A percentile compares a stretch with the other conserved stretches of the same genome.
Evolutionary conservation across 2,888 invertebrate genomes (phyloP).

Genomic region (Phengaris arion): DNA sequence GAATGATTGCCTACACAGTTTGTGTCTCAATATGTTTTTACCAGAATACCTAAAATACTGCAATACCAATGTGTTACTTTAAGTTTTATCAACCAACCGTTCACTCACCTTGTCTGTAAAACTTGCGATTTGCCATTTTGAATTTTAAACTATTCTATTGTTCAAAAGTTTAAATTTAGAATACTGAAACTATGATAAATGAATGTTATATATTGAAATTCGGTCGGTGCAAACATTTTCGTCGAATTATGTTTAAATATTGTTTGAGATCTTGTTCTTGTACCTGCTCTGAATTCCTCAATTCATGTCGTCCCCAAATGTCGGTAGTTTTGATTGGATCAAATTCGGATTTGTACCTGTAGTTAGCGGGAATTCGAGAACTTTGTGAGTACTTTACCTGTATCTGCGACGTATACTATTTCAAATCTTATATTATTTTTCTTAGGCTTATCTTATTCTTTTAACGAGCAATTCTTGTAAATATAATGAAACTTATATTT

Average conservation of each 20-base stretch:
- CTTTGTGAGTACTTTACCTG: not conserved
- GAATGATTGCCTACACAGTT: too few relatives aligned
- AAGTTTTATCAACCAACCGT: not conserved
- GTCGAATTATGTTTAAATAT: not conserved
- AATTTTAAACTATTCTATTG: conserved; percentile 8
- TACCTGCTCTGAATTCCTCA: not conserved
- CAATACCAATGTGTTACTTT: not conserved
- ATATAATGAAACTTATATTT: too few relatives aligned
- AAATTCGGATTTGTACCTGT: not conserved
- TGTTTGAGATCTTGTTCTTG: not conserved
- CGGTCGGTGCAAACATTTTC: not conserved
- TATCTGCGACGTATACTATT: not conserved
- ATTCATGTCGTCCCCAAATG: not conserved
- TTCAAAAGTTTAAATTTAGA: not conserved
- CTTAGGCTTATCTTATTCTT: too few relatives aligned
- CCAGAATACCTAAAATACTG: not conserved
- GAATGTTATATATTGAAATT: not conserved
- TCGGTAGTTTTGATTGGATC: not conserved
- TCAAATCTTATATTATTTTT: not conserved
- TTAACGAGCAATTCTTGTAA: too few relatives aligned
- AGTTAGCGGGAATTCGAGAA: conserved; percentile 1
- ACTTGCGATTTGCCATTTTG: not conserved
- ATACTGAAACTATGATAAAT: not conserved
- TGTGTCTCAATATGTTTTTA: not conserved
- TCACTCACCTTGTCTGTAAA: not conserved